phyloP scores from a whole-genome alignment of 2,888 invertebrate species.

The Cosmorhoe ocellata region DNA sequence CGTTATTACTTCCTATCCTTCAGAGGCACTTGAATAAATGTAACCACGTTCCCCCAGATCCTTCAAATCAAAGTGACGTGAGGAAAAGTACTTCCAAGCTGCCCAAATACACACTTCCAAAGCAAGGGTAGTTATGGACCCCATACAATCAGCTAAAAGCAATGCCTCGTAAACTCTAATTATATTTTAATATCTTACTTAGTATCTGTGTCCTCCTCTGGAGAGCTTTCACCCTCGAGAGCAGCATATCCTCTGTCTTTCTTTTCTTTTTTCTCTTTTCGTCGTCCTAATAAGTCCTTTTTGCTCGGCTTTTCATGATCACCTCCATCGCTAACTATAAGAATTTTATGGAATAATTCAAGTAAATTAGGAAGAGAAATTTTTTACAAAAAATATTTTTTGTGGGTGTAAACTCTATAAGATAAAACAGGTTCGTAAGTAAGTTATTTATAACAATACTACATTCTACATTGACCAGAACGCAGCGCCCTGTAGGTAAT shows the following conservation, averaged over 20 bases:
- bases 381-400: no score
- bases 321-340: constrained; percentile 90
- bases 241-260: constrained; percentile 94
- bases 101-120: constrained; percentile 10
- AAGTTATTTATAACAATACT: no score
- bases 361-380: no score
- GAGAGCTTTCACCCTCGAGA: constrained; percentile 95
- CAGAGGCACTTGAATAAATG: neutral
- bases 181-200: constrained; percentile 76
- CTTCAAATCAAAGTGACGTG: constrained; percentile 25
- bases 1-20: neutral
- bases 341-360: no score
- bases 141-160: constrained; percentile 37
- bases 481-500: no score
- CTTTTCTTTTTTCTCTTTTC: constrained; percentile 93
- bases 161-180: constrained; percentile 20
- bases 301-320: constrained; percentile 90
- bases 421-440: no score
- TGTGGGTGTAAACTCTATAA: no score
- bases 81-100: constrained; percentile 12
- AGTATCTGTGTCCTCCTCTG: constrained; percentile 92
- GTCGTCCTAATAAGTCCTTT: constrained; percentile 89
- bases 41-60: neutral
- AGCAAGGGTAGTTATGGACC: constrained; percentile 26
- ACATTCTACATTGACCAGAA: no score